Conservation (phyloP, 2,113 vertebrate species). For the Macquaria ambigua region DNA sequence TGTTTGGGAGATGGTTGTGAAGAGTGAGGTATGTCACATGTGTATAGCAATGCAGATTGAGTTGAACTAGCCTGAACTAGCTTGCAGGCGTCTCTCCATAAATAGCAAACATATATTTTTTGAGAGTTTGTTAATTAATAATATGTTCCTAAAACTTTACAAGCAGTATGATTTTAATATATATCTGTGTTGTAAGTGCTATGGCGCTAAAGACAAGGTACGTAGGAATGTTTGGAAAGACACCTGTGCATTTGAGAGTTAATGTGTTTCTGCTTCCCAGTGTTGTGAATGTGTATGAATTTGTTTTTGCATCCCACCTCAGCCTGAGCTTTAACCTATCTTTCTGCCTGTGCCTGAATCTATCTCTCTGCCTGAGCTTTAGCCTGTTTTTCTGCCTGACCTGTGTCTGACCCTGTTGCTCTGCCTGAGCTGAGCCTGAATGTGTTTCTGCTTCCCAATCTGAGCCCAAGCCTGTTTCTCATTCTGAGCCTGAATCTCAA, state of each 20-base stretch:
- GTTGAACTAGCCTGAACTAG: no score
- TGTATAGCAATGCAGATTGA: no score
- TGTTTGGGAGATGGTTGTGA: no score
- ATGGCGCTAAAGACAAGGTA: not conserved
- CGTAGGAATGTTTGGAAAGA: not conserved
- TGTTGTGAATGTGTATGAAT: no score
- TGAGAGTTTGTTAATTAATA: no score
- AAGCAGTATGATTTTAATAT: no score
- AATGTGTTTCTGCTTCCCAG: not conserved
- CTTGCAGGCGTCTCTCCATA: no score
- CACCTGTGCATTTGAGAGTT: not conserved
- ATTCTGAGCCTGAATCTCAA: not conserved
- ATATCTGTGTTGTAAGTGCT: no score
- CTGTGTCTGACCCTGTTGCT: not conserved
- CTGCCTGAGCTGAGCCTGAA: not conserved
- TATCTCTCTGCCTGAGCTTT: not conserved
- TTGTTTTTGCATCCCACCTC: not conserved
- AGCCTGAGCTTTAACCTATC: not conserved
- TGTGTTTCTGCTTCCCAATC: not conserved
- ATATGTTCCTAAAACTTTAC: no score
- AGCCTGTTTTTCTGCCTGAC: not conserved
- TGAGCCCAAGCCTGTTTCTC: not conserved
- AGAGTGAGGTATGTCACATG: no score
- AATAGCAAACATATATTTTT: no score
- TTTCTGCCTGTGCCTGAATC: not conserved